Conservation (phyloP, 2,797 vertebrate genomes). For the Kryptolebias ocellatus region DNA sequence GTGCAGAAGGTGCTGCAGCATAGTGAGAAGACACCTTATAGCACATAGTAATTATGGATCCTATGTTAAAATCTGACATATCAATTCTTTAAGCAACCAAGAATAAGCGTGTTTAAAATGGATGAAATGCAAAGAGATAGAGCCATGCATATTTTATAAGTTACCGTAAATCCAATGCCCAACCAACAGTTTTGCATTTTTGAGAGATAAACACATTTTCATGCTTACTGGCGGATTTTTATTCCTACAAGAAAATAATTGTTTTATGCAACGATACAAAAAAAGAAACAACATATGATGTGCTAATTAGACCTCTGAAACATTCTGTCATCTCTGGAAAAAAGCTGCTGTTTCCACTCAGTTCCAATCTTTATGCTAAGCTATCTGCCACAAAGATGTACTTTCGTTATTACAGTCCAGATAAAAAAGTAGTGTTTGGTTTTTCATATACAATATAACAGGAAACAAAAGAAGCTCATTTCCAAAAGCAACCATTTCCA, state of each 20-base stretch:
- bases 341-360: too few species aligned
- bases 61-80: slow-evolving; percentile 12
- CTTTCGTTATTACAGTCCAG: background rate
- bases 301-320: background rate
- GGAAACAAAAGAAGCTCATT: background rate
- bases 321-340: too few species aligned
- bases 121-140: slow-evolving; percentile 15
- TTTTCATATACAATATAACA: too few species aligned
- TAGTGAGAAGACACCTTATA: slow-evolving; percentile 43
- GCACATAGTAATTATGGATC: slow-evolving; percentile 27
- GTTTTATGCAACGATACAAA: background rate
- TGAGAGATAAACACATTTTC: background rate
- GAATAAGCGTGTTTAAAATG: slow-evolving; percentile 8
- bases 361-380: background rate
- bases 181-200: background rate
- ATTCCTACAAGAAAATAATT: background rate
- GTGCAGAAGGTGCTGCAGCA: slow-evolving; percentile 37
- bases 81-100: slow-evolving; percentile 18
- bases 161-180: background rate
- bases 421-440: background rate
- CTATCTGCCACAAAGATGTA: background rate
- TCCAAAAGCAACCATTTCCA: background rate
- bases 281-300: background rate
- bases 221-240: background rate
- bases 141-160: slow-evolving; percentile 10